phyloP scores from a whole-genome alignment of 53 echinoderm and acorn worm species.

The Paelopatides confundens region DNA sequence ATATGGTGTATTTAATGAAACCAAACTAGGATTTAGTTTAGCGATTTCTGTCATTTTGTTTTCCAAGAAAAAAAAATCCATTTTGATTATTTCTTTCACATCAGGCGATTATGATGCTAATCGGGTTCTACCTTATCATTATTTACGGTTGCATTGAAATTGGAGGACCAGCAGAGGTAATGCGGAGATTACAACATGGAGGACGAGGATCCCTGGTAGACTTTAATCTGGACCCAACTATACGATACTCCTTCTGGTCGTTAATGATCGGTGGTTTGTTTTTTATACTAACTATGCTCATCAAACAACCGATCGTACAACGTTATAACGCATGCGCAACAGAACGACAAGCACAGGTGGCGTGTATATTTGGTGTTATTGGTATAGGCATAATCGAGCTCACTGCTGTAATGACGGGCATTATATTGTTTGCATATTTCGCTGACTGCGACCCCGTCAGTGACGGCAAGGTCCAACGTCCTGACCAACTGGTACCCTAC shows the following conservation, averaged over 20 bases:
- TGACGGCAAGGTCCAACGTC: neutral
- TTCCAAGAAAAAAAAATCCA: too few relatives aligned
- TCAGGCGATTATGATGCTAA: slow-evolving; percentile 11
- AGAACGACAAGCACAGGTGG: neutral
- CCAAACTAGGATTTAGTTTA: too few relatives aligned
- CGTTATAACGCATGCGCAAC: neutral
- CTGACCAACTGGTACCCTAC: slow-evolving; percentile 11
- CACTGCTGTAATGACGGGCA: neutral
- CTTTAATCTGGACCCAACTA: slow-evolving; percentile 6
- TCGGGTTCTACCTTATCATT: neutral
- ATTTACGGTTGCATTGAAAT: neutral
- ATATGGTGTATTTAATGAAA: too few relatives aligned
- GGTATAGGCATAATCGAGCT: neutral
- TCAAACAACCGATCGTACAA: slow-evolving; percentile 1
- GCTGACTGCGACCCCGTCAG: neutral
- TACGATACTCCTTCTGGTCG: neutral
- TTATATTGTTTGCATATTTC: neutral
- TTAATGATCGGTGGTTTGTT: neutral
- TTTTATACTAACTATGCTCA: neutral
- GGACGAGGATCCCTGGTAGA: neutral
- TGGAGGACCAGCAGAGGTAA: neutral
- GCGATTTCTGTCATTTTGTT: too few relatives aligned
- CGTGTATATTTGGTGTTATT: neutral
- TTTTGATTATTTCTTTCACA: neutral
- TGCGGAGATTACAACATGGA: neutral